Percentiles rank a stretch among this genome's conserved stretches.
phyloP scores from a whole-genome alignment of 2,888 invertebrate genomes.

The Parapristionchus giblindavisi region DNA sequence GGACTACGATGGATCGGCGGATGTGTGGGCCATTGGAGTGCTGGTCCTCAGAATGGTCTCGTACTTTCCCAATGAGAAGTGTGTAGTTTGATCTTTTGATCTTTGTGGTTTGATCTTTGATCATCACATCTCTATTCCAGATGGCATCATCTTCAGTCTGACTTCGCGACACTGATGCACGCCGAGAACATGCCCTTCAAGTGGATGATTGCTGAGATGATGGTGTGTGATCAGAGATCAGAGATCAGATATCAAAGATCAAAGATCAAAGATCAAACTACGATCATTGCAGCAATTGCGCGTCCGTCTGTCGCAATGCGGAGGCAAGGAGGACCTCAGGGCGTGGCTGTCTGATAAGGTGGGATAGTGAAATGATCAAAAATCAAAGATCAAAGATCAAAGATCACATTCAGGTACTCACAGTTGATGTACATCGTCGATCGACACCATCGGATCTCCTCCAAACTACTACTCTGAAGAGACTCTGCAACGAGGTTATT shows the following conservation, averaged over 20 bases:
- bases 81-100: background rate
- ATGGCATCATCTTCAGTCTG: constrained; percentile 48
- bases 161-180: constrained; percentile 54
- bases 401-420: constrained; percentile 43
- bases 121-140: background rate
- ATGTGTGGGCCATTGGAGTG: constrained; percentile 54
- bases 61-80: constrained; percentile 54
- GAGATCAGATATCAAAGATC: background rate
- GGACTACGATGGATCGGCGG: constrained; percentile 46
- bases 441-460: constrained; percentile 43
- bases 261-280: background rate
- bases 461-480: constrained; percentile 40
- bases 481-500: constrained; percentile 47
- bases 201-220: constrained; percentile 54
- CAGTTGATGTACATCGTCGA: constrained; percentile 41
- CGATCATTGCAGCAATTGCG: constrained; percentile 52
- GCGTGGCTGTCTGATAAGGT: constrained; percentile 39
- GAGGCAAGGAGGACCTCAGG: constrained; percentile 45
- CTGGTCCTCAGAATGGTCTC: constrained; percentile 54
- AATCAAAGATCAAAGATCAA: background rate
- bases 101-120: background rate
- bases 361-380: constrained; percentile 41
- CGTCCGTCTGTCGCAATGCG: constrained; percentile 52
- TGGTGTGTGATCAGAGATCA: constrained; percentile 40
- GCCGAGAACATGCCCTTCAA: constrained; percentile 51